These are phyloP conservation scores for Thymallus thymallus DNA, from an alignment of 2,113 vertebrate genomes.

Conservation along the genomic window DNA sequence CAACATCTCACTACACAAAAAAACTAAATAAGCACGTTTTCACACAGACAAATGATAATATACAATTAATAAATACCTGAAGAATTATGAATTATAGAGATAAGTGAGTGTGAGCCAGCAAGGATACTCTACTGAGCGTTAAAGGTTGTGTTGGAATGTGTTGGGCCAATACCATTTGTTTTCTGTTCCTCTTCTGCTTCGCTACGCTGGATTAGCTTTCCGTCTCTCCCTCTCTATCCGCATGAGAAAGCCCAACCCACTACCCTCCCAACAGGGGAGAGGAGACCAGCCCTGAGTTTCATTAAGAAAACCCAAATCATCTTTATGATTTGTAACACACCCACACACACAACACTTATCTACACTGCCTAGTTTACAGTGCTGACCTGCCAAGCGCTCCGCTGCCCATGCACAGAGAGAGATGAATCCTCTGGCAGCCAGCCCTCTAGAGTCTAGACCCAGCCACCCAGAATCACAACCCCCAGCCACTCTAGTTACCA, in stretches of 20 bases:
- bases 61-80: no score
- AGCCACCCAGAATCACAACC: slow-evolving; percentile 18
- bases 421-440: slow-evolving; percentile 46
- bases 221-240: slow-evolving; percentile 26
- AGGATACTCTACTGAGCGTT: slow-evolving; percentile 44
- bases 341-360: no score
- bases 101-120: neutral
- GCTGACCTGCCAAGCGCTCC: slow-evolving; percentile 41
- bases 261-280: slow-evolving; percentile 9
- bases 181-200: slow-evolving; percentile 54
- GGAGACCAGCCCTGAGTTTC: neutral
- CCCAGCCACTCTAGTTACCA: neutral
- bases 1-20: no score
- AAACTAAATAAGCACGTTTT: no score
- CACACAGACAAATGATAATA: no score
- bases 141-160: slow-evolving; percentile 29
- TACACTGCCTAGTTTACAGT: slow-evolving; percentile 26
- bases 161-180: slow-evolving; percentile 64
- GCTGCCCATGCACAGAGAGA: slow-evolving; percentile 27
- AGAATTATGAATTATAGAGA: neutral
- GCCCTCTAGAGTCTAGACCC: slow-evolving; percentile 19
- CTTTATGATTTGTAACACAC: neutral
- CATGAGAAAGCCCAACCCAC: neutral
- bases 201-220: slow-evolving; percentile 64
- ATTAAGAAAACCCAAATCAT: neutral